Conservation (phyloP, 2,888 invertebrate species). For the Norana najaformis region DNA sequence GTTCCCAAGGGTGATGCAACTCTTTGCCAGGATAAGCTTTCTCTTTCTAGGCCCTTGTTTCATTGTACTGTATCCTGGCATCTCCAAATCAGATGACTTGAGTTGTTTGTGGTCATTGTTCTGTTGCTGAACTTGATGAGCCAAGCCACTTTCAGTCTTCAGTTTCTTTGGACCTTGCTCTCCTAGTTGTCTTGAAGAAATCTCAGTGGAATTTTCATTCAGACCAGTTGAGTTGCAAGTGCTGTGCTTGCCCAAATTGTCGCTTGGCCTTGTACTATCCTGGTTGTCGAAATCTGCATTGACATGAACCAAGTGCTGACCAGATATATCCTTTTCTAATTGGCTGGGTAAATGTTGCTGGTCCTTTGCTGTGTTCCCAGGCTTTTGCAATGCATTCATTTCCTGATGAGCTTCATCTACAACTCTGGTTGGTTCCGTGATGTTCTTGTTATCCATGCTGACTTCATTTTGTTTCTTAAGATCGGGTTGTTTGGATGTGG, state of each 20-base stretch:
- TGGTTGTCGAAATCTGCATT: not conserved
- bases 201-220: not conserved
- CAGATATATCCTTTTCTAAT: not conserved
- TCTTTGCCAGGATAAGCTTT: not conserved
- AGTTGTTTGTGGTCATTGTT: not conserved
- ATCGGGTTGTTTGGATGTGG: not conserved
- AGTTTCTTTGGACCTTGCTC: not conserved
- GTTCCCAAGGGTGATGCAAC: not conserved
- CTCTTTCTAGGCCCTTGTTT: not conserved
- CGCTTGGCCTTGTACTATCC: not conserved
- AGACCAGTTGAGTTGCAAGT: not conserved
- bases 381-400: not conserved
- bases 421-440: not conserved
- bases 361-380: not conserved
- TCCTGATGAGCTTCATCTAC: conserved; percentile 6
- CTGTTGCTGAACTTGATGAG: not conserved
- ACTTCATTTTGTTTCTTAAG: not conserved
- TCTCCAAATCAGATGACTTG: not conserved
- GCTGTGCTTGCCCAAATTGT: not conserved
- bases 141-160: not conserved
- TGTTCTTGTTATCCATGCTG: not conserved
- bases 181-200: not conserved
- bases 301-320: not conserved
- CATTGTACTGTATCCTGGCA: not conserved
- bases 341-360: not conserved